Percentiles rank a stretch among this genome's conserved stretches.
phyloP scores from a whole-genome alignment of 2,888 invertebrate species.

The Drosophila anomalipes region DNA sequence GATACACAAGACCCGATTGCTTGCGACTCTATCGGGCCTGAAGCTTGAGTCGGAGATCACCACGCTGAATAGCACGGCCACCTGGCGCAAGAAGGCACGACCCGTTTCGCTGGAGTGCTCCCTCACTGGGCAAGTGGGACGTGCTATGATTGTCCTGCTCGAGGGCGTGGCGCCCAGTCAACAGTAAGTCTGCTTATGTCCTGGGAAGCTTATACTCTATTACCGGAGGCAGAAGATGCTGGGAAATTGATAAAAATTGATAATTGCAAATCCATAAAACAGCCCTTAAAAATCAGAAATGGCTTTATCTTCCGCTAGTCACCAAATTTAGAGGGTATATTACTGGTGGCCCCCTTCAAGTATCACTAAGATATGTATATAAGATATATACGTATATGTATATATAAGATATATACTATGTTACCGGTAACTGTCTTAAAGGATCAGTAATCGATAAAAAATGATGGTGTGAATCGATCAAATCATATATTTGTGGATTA shows the following conservation, averaged over 20 bases:
- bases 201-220: too few relatives aligned
- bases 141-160: slow-evolving; percentile 95
- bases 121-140: slow-evolving; percentile 94
- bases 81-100: slow-evolving; percentile 93
- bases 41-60: slow-evolving; percentile 98
- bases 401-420: background rate
- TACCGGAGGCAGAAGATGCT: background rate
- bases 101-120: slow-evolving; percentile 91
- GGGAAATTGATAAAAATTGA: background rate
- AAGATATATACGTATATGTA: background rate
- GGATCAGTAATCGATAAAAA: too few relatives aligned
- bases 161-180: slow-evolving; percentile 96
- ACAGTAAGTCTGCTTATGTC: slow-evolving; percentile 87
- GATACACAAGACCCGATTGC: slow-evolving; percentile 93
- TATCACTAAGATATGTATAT: background rate
- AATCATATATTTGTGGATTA: too few relatives aligned
- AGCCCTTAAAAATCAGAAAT: background rate
- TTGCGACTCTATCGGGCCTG: slow-evolving; percentile 96
- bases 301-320: too few relatives aligned
- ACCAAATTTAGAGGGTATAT: too few relatives aligned
- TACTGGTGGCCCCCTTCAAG: too few relatives aligned
- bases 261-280: background rate
- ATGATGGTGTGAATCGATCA: too few relatives aligned
- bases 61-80: slow-evolving; percentile 95
- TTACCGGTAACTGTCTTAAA: too few relatives aligned